phyloP scores from a whole-genome alignment of 2,113 vertebrate genomes.

The Atrichornis clamosus region DNA sequence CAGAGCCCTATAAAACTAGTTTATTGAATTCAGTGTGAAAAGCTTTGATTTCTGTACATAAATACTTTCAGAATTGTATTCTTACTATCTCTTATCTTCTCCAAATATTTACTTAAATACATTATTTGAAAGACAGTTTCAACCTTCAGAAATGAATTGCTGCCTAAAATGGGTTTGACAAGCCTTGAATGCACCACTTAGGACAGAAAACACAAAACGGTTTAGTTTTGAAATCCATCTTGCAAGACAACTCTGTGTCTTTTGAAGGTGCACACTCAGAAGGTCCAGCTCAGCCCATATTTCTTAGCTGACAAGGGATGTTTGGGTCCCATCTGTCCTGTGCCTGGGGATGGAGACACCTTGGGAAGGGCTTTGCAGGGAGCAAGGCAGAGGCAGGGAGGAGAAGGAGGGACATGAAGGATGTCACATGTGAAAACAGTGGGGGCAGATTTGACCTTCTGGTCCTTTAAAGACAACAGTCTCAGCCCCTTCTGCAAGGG shows the following conservation, averaged over 20 bases:
- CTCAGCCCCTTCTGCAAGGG: background rate
- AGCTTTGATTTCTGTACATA: background rate
- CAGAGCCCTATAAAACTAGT: background rate
- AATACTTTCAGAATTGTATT: background rate
- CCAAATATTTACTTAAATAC: background rate
- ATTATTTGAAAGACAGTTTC: background rate
- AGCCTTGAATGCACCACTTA: background rate
- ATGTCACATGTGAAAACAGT: accelerated
- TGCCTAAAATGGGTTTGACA: background rate
- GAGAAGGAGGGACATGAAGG: background rate
- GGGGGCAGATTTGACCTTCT: background rate
- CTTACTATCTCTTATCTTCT: background rate
- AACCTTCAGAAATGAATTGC: background rate
- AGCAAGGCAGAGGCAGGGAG: background rate
- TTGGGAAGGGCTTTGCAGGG: background rate
- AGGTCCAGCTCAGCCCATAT: background rate
- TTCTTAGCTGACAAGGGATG: background rate
- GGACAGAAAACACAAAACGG: background rate
- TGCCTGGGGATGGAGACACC: background rate
- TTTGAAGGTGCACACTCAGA: background rate
- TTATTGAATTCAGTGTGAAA: background rate
- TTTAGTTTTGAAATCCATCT: background rate
- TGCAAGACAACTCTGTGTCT: background rate
- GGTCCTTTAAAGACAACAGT: background rate
- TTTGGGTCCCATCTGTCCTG: background rate